Base-by-base conservation (phyloP, 1,140 invertebrate genomes). In the Sycophila sp. region DNA sequence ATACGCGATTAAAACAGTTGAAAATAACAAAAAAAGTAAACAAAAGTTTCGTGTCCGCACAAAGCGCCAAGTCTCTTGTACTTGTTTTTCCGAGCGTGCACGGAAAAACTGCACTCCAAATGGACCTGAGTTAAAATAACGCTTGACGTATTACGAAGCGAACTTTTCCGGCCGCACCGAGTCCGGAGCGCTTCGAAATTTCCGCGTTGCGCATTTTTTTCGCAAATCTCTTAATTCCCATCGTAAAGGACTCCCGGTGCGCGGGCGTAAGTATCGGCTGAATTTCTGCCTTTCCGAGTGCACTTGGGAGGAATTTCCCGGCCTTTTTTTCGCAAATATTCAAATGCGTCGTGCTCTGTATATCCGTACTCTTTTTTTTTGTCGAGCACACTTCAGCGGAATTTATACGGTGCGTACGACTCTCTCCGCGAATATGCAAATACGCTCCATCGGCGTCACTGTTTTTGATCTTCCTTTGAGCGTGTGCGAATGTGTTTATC, bases 391-490 rank as follows among this genome's bases (percentile, higher is more conserved):
- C 67, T 69, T 53, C 22, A 62, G 53, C n/a, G 62, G 67, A 53
- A 51, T 53, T 60, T 62, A 53, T 62, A 53, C 28, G 36, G 26
- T 38, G 26, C 17, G n/a, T 15, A 6, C 17, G 7, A 53, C 30
- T 68, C 32, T 15, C 28, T 59, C 22, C 11, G 47, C 34, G 47
- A 42, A 60, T 62, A 69, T 69, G 67, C 67, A 69, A 69, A 69
- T 69, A 17, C 1, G 15, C 28, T 58, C 45, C 51, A 51, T 62
- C 67, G 47, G 28, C 49, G 32, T 47, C 24, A 53, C 45, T 53
- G 42, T 24, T 68, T 59, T 49, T 45, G 28, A 49, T 47, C 58
- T 51, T 62, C 42, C 45, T 62, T 58, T 59, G n/a, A n/a, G n/a
- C n/a, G n/a, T n/a, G n/a, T n/a, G n/a, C n/a, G n/a, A n/a, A n/a